Conservation (phyloP, 1,140 invertebrate genomes). For the Drosophila burlai region DNA sequence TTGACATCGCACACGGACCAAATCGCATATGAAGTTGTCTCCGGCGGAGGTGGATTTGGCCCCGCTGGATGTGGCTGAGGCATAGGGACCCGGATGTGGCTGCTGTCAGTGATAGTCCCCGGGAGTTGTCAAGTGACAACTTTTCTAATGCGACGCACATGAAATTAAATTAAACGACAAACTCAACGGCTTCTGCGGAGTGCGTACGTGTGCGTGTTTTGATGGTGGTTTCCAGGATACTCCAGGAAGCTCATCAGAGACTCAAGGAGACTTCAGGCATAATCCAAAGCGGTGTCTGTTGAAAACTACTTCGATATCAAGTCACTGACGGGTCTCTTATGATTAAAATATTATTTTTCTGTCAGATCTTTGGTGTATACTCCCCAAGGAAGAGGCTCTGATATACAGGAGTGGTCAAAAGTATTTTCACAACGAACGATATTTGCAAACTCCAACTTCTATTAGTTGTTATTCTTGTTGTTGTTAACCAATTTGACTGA, state of each 20-base stretch:
- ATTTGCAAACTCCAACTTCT: too few species aligned
- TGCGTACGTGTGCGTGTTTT: constrained; percentile 6
- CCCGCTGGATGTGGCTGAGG: not conserved
- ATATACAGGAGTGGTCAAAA: too few species aligned
- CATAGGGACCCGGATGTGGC: not conserved
- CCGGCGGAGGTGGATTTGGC: constrained; percentile 26
- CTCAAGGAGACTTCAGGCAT: not conserved
- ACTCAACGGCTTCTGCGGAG: constrained; percentile 62
- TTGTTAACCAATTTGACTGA: too few species aligned
- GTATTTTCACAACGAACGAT: too few species aligned
- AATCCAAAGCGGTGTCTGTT: not conserved
- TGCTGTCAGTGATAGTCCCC: constrained; percentile 49
- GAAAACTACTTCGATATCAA: not conserved
- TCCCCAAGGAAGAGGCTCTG: not conserved
- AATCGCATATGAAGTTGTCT: constrained; percentile 71
- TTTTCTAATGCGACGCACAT: constrained; percentile 60
- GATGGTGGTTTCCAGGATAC: not conserved
- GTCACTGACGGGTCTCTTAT: not conserved
- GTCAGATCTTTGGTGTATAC: not conserved
- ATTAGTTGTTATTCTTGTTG: too few species aligned
- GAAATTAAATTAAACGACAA: constrained; percentile 81
- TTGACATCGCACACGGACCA: constrained; percentile 68
- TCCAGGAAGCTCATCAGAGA: not conserved
- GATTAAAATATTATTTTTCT: not conserved
- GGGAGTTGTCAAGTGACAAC: constrained; percentile 38